Evolutionary conservation across 2,797 vertebrate genomes (phyloP).

Genomic region (Sebastes iracundus): DNA sequence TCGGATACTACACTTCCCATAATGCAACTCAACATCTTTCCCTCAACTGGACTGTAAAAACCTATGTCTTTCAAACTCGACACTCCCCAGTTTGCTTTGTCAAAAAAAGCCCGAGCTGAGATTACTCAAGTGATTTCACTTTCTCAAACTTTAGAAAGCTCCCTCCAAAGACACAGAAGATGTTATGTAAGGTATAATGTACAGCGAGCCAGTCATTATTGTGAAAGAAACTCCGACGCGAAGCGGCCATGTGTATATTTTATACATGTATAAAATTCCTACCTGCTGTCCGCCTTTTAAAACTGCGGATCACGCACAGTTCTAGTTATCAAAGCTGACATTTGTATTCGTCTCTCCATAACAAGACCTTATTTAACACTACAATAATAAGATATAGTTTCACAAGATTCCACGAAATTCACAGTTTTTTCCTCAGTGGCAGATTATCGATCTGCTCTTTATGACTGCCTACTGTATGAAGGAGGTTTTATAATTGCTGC

Average conservation of each 20-base stretch:
- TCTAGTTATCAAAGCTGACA: not conserved
- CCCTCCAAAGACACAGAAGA: too few species aligned
- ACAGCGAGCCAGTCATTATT: too few species aligned
- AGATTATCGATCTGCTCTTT: conserved; percentile 30
- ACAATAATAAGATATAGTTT: conserved; percentile 8
- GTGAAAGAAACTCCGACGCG: too few species aligned
- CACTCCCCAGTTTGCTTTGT: not conserved
- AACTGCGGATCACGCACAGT: not conserved
- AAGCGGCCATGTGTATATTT: not conserved
- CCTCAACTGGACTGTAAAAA: not conserved
- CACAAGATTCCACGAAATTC: not conserved
- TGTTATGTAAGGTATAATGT: too few species aligned
- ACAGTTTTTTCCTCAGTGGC: conserved; percentile 11
- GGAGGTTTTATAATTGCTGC: conserved; percentile 28
- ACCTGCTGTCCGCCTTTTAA: not conserved
- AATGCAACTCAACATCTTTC: too few species aligned
- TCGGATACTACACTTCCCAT: not conserved
- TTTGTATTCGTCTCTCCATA: not conserved
- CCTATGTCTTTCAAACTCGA: too few species aligned
- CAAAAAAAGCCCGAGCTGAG: not conserved
- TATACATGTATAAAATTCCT: not conserved
- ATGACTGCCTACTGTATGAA: conserved; percentile 27
- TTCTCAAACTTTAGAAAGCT: too few species aligned
- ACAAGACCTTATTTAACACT: not conserved
- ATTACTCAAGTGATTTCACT: not conserved